Evolutionary conservation across 1,140 invertebrate genomes (phyloP).

Genomic region (Aricia agestis): DNA sequence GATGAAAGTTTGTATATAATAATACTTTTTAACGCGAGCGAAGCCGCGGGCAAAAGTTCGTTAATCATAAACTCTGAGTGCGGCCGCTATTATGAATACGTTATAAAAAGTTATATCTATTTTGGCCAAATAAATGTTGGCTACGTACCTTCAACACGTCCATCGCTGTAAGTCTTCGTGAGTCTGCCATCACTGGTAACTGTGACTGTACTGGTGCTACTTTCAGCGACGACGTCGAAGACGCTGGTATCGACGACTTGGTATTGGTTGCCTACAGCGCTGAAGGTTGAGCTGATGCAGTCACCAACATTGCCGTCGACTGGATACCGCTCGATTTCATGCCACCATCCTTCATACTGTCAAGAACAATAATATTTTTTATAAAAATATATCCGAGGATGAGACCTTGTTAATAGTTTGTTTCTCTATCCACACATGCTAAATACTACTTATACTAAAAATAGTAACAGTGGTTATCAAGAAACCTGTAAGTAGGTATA

Average conservation of each 20-base stretch:
- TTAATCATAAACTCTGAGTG: no score
- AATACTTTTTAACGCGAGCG: no score
- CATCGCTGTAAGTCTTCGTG: slow-evolving; percentile 39
- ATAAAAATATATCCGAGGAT: background rate
- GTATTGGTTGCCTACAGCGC: slow-evolving; percentile 30
- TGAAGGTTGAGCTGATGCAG: slow-evolving; percentile 48
- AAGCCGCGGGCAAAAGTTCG: no score
- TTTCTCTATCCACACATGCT: no score
- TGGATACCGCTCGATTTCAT: slow-evolving; percentile 56
- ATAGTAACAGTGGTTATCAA: no score
- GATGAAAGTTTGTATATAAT: no score
- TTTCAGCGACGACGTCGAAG: slow-evolving; percentile 32
- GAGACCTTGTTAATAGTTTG: no score
- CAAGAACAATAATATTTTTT: slow-evolving; percentile 19
- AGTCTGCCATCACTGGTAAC: slow-evolving; percentile 44
- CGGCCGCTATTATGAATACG: no score
- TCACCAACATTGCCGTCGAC: slow-evolving; percentile 31
- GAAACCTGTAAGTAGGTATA: no score
- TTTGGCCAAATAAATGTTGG: background rate
- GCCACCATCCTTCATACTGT: slow-evolving; percentile 61
- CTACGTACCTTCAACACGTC: slow-evolving; percentile 39
- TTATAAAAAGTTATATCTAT: background rate
- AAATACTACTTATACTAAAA: no score
- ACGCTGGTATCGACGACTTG: slow-evolving; percentile 45
- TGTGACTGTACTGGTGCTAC: slow-evolving; percentile 37